Evolutionary conservation across 2,797 vertebrate species (phyloP), one percentile per base, ranked within the genome.

Genomic region (Arctocebus calabarensis): DNA sequence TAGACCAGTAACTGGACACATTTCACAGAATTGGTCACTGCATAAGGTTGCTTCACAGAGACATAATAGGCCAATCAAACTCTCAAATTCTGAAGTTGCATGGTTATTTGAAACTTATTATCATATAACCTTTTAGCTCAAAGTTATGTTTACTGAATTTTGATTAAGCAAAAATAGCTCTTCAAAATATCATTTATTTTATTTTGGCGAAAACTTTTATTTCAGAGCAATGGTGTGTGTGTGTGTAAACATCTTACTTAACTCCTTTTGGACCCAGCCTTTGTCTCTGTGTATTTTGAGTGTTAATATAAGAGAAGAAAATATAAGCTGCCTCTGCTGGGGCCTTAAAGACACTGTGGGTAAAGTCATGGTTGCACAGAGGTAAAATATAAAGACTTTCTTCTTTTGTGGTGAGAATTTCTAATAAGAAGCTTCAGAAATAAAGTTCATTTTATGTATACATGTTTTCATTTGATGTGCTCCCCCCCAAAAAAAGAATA

Each of bases 131-230:
- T 16, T 93, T 90, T 32, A 81, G 48, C 48, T 94, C n/a, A 43
- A 86, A 77, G 68, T 83, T 75, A 20, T 84, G 32, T 59, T 62
- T 45, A 57, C 52, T 85, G 55, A 70, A 59, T 71, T 83, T 86
- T 75, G 74, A 88, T 17, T 89, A 61, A 87, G 32, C 11, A 66
- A 85, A 4, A 61, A 75, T 12, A 86, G 40, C 25, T 75, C 13
- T 88, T 94, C 37, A 77, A 74, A 64, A 70, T 73, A 52, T 23
- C 29, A 61, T 61, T 91, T 20, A 62, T 88, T 91, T 84, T 57
- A 43, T 20, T 89, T 74, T 12, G 11, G 55, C 57, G 22, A 12
- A 66, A n/a, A 6, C 25, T 73, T 91, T 96, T 19, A 75, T 64
- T 78, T 95, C 43, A 32, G 29, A 75, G 48, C 11, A 78, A 9